Evolutionary conservation across 2,113 vertebrate genomes (phyloP).

Genomic region (Antechinus stuartii): DNA sequence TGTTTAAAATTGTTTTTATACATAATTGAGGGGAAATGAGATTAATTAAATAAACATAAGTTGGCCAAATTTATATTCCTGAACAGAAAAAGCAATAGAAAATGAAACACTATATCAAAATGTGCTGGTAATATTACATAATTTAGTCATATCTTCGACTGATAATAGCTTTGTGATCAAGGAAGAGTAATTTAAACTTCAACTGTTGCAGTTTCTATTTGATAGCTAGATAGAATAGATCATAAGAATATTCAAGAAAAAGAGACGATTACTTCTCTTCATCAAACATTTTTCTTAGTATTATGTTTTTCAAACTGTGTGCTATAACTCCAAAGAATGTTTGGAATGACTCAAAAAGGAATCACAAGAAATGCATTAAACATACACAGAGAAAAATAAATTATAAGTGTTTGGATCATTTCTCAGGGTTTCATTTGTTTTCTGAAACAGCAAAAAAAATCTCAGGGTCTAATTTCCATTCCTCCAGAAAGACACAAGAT

Average conservation of each 20-base stretch:
- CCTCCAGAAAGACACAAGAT: not conserved
- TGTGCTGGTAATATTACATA: accelerated
- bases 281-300: not conserved
- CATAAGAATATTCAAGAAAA: not conserved
- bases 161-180: not conserved
- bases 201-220: conserved; percentile 16
- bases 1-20: not conserved
- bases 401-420: not conserved
- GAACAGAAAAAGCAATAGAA: not conserved
- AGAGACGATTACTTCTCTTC: conserved; percentile 50
- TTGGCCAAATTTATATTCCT: too few species aligned
- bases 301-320: not conserved
- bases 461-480: not conserved
- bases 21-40: not conserved
- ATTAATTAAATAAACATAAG: too few species aligned
- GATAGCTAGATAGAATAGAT: conserved; percentile 36
- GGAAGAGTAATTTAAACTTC: conserved; percentile 33
- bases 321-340: not conserved
- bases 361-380: not conserved
- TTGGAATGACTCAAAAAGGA: not conserved
- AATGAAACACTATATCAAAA: not conserved
- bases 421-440: not conserved
- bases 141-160: too few species aligned
- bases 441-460: not conserved
- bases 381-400: not conserved